Conservation (phyloP, 37 sponge, comb jelly and placozoan species). For the Halisarca cf. caerulea region DNA sequence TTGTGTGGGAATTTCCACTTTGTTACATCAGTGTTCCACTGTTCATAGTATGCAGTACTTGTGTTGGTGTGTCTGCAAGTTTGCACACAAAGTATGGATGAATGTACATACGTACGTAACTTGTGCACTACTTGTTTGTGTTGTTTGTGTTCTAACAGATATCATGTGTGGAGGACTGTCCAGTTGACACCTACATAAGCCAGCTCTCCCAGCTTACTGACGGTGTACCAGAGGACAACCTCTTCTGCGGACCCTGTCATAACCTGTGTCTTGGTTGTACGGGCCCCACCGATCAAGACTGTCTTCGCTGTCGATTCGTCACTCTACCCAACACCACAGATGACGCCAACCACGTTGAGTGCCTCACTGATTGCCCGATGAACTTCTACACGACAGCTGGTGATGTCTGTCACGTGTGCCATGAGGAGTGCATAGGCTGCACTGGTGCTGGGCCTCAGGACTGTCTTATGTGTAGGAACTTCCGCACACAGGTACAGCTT, state of each 20-base stretch:
- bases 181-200: conserved; percentile 21
- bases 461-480: conserved; percentile 33
- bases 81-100: too few species aligned
- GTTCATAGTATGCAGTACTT: too few species aligned
- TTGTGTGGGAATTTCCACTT: too few species aligned
- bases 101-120: not conserved
- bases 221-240: conserved; percentile 7
- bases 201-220: not conserved
- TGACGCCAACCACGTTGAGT: not conserved
- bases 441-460: conserved; percentile 9
- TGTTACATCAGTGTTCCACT: too few species aligned
- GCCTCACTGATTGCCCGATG: not conserved
- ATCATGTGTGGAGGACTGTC: conserved; percentile 25
- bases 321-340: not conserved
- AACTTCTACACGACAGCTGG: not conserved
- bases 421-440: conserved; percentile 51
- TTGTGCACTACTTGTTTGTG: not conserved
- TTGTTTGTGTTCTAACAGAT: not conserved
- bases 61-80: too few species aligned
- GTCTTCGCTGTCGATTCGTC: conserved; percentile 24
- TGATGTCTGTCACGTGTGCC: conserved; percentile 33
- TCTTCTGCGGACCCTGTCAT: conserved; percentile 31
- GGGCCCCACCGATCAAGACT: not conserved
- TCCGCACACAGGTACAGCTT: not conserved
- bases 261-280: conserved; percentile 15